phyloP scores from a whole-genome alignment of 2,888 invertebrate genomes.

The Caenorhabditis sulstoni region DNA sequence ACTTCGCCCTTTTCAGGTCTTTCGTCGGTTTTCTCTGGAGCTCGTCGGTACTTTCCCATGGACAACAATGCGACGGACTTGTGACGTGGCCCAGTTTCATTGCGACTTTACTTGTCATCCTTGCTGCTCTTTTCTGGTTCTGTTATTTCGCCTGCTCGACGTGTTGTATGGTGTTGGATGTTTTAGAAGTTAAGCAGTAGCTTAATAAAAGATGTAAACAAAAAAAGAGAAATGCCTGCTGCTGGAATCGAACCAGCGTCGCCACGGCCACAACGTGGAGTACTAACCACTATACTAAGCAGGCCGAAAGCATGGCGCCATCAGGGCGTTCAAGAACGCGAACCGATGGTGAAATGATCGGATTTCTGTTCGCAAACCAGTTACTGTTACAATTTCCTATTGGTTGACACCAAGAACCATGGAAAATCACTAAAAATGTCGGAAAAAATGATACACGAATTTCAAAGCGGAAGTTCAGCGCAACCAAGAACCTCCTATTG shows the following conservation, averaged over 20 bases:
- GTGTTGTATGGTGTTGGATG: neutral
- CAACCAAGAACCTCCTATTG: too few relatives aligned
- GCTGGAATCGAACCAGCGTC: conserved; percentile 79
- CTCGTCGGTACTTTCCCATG: neutral
- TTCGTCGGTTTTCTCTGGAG: neutral
- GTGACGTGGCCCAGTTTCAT: neutral
- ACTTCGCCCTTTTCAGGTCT: neutral
- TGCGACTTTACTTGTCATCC: neutral
- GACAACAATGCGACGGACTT: neutral
- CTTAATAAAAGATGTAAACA: neutral
- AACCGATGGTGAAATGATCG: too few relatives aligned
- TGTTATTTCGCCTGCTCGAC: neutral
- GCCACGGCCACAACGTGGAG: conserved; percentile 80
- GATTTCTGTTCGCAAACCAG: too few relatives aligned
- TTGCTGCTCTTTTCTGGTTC: neutral
- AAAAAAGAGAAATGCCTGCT: conserved; percentile 70
- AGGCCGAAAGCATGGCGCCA: conserved; percentile 27
- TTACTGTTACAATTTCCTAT: too few relatives aligned
- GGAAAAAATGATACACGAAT: too few relatives aligned
- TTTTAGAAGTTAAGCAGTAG: too few relatives aligned
- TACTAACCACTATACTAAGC: conserved; percentile 80
- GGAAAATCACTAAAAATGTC: too few relatives aligned
- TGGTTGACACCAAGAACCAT: too few relatives aligned
- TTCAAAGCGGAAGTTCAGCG: too few relatives aligned
- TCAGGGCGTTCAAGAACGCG: neutral